Evolutionary conservation across 1,140 invertebrate species (phyloP).

Genomic region (Hormaphis cornu): DNA sequence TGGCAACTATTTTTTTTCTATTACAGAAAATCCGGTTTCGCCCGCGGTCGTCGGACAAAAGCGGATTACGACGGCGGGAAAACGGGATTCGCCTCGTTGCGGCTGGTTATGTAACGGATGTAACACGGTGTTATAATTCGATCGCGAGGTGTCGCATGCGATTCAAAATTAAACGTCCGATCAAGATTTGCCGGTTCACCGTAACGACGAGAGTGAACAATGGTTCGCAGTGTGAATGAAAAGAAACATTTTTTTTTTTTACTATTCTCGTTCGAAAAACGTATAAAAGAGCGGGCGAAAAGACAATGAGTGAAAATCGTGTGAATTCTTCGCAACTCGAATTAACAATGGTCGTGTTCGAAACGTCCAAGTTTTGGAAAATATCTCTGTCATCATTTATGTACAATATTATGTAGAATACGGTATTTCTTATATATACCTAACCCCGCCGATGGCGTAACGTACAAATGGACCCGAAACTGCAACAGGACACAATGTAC

Average conservation of each 20-base stretch:
- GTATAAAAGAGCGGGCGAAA: neutral
- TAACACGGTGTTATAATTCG: neutral
- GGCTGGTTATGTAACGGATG: neutral
- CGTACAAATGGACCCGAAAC: neutral
- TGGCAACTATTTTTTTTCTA: no score
- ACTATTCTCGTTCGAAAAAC: no score
- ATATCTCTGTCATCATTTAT: neutral
- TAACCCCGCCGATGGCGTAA: slow-evolving; percentile 11
- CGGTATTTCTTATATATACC: neutral
- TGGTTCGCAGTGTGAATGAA: neutral
- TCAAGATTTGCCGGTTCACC: slow-evolving; percentile 10
- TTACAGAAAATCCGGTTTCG: no score
- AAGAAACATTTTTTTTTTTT: neutral
- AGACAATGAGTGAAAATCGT: slow-evolving; percentile 30
- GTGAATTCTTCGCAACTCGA: slow-evolving; percentile 10
- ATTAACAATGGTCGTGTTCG: slow-evolving; percentile 25
- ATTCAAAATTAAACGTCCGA: slow-evolving; percentile 5
- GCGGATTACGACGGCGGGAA: no score
- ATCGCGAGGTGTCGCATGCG: no score
- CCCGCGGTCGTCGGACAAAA: no score
- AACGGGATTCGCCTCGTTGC: no score
- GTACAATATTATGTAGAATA: neutral
- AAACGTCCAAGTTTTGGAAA: slow-evolving; percentile 16
- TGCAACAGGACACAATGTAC: no score
- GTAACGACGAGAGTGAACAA: slow-evolving; percentile 1